phyloP scores from a whole-genome alignment of 2,888 invertebrate species.

The Eueremaeus valkanovi region DNA sequence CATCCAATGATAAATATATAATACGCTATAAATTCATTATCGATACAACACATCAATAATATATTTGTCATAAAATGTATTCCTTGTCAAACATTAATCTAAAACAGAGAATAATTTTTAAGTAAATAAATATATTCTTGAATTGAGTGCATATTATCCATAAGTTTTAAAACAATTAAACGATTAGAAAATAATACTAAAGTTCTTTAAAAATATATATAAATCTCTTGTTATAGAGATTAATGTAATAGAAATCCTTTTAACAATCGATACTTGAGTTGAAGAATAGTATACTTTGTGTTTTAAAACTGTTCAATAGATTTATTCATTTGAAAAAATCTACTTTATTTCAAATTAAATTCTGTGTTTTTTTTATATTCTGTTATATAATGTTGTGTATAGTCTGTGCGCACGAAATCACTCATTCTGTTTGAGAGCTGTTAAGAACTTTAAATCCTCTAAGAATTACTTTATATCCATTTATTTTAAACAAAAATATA shows the following conservation, averaged over 20 bases:
- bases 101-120: no score
- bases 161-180: no score
- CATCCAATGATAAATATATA: background rate
- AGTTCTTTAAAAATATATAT: background rate
- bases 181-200: no score
- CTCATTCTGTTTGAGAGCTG: conserved; percentile 33
- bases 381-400: background rate
- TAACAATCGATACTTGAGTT: conserved; percentile 9
- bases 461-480: conserved; percentile 35
- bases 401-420: conserved; percentile 15
- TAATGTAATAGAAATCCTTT: background rate
- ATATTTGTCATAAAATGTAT: background rate
- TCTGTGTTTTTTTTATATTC: background rate
- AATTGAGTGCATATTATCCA: no score
- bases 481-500: conserved; percentile 29
- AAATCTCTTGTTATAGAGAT: background rate
- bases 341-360: conserved; percentile 26
- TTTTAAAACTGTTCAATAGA: background rate
- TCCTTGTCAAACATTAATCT: background rate
- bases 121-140: background rate
- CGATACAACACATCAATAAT: background rate
- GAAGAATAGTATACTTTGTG: background rate
- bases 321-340: conserved; percentile 31
- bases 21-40: background rate
- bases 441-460: conserved; percentile 35